Evolutionary conservation across 2,888 invertebrate species (phyloP).

Genomic region (Metopia argyrocephala): DNA sequence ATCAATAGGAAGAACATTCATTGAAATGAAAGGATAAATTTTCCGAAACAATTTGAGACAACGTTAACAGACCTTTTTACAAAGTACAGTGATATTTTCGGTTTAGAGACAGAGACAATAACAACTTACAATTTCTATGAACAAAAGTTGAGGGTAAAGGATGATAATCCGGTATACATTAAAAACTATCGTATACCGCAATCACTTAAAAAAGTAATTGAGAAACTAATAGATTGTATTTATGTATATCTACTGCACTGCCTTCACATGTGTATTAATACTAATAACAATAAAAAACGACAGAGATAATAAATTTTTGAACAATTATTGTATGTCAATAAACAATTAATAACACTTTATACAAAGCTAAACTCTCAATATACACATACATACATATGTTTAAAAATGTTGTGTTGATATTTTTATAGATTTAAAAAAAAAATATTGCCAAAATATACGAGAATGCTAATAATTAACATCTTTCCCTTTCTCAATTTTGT

Average conservation of each 20-base stretch:
- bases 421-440: conserved; percentile 33
- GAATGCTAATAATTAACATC: too few relatives aligned
- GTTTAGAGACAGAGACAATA: not conserved
- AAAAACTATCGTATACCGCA: too few relatives aligned
- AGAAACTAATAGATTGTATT: too few relatives aligned
- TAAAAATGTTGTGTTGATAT: not conserved
- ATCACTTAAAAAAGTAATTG: too few relatives aligned
- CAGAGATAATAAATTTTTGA: not conserved
- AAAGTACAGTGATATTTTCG: not conserved
- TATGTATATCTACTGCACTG: not conserved
- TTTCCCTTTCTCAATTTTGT: conserved; percentile 31
- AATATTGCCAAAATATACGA: too few relatives aligned
- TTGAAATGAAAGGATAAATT: not conserved
- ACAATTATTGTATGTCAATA: conserved; percentile 3
- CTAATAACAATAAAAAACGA: not conserved
- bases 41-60: not conserved
- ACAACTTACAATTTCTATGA: not conserved
- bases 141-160: too few relatives aligned
- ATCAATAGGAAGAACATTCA: not conserved
- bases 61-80: not conserved
- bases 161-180: too few relatives aligned
- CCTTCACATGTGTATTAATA: not conserved
- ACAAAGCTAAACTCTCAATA: not conserved
- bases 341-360: not conserved
- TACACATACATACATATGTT: not conserved